These are phyloP conservation scores for Fistularia commersonii DNA, from an alignment of 2,797 vertebrate genomes.

Conservation along the genomic window DNA sequence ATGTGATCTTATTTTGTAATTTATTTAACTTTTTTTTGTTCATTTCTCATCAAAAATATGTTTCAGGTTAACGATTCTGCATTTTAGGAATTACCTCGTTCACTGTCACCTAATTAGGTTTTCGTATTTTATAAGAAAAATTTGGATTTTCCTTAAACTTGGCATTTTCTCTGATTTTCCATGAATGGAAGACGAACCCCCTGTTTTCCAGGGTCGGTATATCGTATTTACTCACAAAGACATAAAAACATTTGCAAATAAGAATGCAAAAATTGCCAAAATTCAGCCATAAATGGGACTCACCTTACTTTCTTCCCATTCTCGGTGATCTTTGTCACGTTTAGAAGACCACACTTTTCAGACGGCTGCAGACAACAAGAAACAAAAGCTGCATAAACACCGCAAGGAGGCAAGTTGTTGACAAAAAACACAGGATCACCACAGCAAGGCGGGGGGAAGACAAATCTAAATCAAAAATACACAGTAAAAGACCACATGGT, in stretches of 20 bases:
- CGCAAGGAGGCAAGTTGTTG: not conserved
- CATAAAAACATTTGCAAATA: too few species aligned
- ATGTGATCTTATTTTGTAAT: too few species aligned
- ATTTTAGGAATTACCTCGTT: too few species aligned
- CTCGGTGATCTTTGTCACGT: constrained; percentile 96
- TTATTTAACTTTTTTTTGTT: too few species aligned
- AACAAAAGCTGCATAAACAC: not conserved
- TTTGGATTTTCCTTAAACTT: not conserved
- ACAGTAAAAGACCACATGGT: not conserved
- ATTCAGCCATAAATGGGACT: constrained; percentile 3
- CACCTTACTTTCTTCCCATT: constrained; percentile 95
- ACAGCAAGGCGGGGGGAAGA: not conserved
- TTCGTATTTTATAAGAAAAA: too few species aligned
- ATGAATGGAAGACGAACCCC: not conserved
- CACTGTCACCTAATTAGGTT: too few species aligned
- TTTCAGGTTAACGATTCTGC: too few species aligned
- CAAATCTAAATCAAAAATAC: constrained; percentile 8
- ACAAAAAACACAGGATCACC: constrained; percentile 5
- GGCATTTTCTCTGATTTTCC: not conserved
- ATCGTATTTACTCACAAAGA: too few species aligned
- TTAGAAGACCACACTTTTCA: constrained; percentile 92
- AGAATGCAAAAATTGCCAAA: too few species aligned
- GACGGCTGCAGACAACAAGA: constrained; percentile 76
- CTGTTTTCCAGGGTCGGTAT: too few species aligned
- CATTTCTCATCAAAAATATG: too few species aligned